Evolutionary conservation across 2,113 vertebrate genomes (phyloP).

Genomic region (Hypomesus transpacificus): DNA sequence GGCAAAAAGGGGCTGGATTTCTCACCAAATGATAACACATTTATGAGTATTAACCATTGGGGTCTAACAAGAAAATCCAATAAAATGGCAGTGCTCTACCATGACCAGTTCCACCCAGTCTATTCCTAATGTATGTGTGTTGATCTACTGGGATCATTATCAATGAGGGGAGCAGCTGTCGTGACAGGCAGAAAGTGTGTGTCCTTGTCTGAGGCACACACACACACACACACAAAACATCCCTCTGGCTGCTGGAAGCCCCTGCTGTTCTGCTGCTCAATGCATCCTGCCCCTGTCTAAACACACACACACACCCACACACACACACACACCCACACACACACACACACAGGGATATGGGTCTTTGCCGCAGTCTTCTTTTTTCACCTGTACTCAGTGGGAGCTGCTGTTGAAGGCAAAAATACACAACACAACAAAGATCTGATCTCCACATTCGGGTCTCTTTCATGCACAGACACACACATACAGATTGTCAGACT

Average conservation of each 20-base stretch:
- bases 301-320: not conserved
- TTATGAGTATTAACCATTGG: too few relatives aligned
- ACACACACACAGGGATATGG: conserved; percentile 15
- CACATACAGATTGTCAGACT: not conserved
- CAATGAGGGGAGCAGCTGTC: too few relatives aligned
- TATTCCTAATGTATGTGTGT: too few relatives aligned
- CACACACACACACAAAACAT: not conserved
- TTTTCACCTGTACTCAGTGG: too few relatives aligned
- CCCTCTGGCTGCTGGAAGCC: not conserved
- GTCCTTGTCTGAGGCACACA: not conserved
- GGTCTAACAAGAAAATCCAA: too few relatives aligned
- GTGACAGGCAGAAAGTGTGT: not conserved
- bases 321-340: conserved; percentile 31
- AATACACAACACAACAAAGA: too few relatives aligned
- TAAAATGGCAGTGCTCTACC: too few relatives aligned
- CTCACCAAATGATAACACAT: not conserved
- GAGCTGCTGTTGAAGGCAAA: too few relatives aligned
- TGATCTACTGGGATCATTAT: too few relatives aligned
- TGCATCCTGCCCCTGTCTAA: not conserved
- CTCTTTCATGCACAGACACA: conserved; percentile 1
- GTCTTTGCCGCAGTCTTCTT: not conserved
- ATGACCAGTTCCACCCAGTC: too few relatives aligned
- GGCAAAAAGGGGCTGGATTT: not conserved
- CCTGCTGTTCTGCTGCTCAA: too few relatives aligned
- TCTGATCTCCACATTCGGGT: too few relatives aligned